Percentiles rank a stretch among this genome's conserved stretches.
Conservation (phyloP, 2,797 vertebrate genomes). For the Girardinus metallicus region DNA sequence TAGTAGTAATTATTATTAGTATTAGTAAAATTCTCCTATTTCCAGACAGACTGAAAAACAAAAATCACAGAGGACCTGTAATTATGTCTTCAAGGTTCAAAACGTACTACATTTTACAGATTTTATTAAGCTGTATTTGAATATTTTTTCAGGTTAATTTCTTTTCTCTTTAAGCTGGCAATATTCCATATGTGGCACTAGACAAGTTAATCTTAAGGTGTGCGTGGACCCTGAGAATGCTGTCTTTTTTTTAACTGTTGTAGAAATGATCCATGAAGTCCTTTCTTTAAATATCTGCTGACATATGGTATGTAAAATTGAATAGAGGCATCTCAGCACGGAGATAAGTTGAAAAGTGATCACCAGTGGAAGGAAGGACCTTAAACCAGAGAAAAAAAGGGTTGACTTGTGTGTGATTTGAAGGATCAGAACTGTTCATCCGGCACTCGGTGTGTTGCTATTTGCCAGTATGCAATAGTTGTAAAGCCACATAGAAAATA, state of each 20-base stretch:
- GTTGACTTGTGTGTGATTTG: neutral
- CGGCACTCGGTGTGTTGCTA: neutral
- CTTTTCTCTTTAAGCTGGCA: neutral
- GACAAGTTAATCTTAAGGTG: neutral
- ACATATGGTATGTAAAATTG: neutral
- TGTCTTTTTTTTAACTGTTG: neutral
- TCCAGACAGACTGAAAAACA: neutral
- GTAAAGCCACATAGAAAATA: neutral
- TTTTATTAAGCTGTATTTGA: neutral
- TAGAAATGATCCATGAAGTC: neutral
- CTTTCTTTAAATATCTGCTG: neutral
- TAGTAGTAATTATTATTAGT: no score
- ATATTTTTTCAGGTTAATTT: neutral
- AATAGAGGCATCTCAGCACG: neutral
- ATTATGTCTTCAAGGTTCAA: neutral
- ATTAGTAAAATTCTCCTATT: neutral
- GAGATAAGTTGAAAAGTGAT: neutral
- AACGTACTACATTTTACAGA: neutral
- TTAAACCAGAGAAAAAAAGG: neutral
- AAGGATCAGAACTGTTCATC: neutral
- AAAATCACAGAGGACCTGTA: neutral
- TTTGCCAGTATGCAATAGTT: neutral
- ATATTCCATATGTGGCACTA: neutral
- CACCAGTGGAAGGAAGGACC: neutral
- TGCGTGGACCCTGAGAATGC: neutral